Conservation (phyloP, 92 coral and sea anemone species). For the Desmophyllum pertusum region DNA sequence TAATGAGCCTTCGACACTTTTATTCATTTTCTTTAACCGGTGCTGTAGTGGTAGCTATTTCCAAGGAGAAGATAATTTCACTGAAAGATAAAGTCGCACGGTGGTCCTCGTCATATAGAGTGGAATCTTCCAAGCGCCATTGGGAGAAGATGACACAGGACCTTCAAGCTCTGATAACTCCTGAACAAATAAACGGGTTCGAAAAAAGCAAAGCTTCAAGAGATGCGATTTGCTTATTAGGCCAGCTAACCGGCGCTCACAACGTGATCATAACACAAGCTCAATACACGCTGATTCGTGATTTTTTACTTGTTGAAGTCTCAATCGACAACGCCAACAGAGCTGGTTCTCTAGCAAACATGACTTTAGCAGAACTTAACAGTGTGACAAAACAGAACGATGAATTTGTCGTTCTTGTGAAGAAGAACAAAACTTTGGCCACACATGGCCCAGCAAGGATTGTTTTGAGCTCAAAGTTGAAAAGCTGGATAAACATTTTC, state of each 20-base stretch:
- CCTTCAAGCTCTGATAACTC: constrained; percentile 31
- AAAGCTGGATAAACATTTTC: constrained; percentile 42
- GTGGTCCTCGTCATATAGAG: constrained; percentile 4
- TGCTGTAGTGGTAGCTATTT: background rate
- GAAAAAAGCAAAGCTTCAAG: constrained; percentile 52
- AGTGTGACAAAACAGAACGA: constrained; percentile 43
- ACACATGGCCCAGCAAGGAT: constrained; percentile 69
- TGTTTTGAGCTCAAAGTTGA: constrained; percentile 46
- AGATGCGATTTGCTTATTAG: constrained; percentile 44
- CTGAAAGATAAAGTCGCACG: constrained; percentile 7
- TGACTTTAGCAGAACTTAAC: constrained; percentile 57
- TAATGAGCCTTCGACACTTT: constrained; percentile 60
- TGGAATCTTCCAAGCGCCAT: background rate
- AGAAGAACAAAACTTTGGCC: constrained; percentile 55
- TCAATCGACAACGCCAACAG: constrained; percentile 66
- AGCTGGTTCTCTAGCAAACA: constrained; percentile 62
- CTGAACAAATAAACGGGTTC: constrained; percentile 40
- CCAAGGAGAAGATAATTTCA: background rate
- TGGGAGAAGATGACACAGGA: constrained; percentile 64
- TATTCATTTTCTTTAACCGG: background rate
- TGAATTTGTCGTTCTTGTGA: constrained; percentile 45
- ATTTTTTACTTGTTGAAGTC: constrained; percentile 56
- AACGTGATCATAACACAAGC: constrained; percentile 44
- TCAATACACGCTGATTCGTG: constrained; percentile 55
- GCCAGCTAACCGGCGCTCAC: constrained; percentile 40